Percentiles rank a stretch among this genome's conserved stretches.
Conservation (phyloP, 2,888 invertebrate genomes). For the Ryuthela nishihirai region DNA sequence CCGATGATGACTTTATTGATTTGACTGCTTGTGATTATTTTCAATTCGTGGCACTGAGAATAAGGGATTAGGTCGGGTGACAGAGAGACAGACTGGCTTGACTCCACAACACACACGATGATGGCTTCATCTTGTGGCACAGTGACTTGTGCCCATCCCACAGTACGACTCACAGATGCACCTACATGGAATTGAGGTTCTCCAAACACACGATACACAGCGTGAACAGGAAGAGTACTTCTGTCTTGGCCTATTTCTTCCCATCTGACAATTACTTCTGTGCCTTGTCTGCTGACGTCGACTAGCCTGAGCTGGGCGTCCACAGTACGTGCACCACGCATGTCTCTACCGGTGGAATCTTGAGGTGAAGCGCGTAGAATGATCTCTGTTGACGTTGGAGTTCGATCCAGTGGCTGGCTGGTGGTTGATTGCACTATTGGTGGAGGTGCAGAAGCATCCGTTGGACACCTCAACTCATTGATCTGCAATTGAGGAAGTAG, state of each 20-base stretch:
- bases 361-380: too few relatives aligned
- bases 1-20: slow-evolving; percentile 95
- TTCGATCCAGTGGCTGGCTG: slow-evolving; percentile 3
- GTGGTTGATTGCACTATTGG: slow-evolving; percentile 42
- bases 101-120: slow-evolving; percentile 31
- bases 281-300: slow-evolving; percentile 18
- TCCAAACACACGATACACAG: slow-evolving; percentile 25
- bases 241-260: slow-evolving; percentile 20
- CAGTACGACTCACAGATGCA: slow-evolving; percentile 8
- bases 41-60: slow-evolving; percentile 32
- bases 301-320: slow-evolving; percentile 22
- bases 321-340: slow-evolving; percentile 19
- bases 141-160: slow-evolving; percentile 63
- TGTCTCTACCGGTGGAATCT: slow-evolving; percentile 16
- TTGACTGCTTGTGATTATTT: too few relatives aligned
- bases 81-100: slow-evolving; percentile 18
- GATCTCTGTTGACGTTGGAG: slow-evolving; percentile 1
- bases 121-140: slow-evolving; percentile 65
- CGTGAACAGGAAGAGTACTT: slow-evolving; percentile 10
- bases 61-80: slow-evolving; percentile 12
- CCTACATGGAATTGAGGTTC: slow-evolving; percentile 11
- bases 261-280: slow-evolving; percentile 25
- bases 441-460: background rate
- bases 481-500: slow-evolving; percentile 83
- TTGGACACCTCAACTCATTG: slow-evolving; percentile 54